Evolutionary conservation across 2,113 vertebrate genomes (phyloP), one percentile per base, ranked within the genome.

Genomic region (Calonectris borealis): DNA sequence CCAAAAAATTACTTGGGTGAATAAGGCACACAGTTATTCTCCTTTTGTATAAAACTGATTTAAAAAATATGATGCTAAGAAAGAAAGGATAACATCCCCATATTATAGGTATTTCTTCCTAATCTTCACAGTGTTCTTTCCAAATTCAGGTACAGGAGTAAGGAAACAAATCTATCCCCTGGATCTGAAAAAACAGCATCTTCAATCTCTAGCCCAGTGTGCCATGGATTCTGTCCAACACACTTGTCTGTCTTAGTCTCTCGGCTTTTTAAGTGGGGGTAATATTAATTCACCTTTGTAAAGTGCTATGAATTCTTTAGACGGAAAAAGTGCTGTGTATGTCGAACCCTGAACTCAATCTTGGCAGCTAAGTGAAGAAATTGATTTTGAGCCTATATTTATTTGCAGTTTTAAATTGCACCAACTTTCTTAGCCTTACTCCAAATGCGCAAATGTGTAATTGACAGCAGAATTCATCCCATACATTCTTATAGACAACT

Each of bases 381-480:
- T 95, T 90, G 84, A 94, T 97, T 95, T 91, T 95, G 38, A 95
- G 66, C 75, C 84, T 88, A 62, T 94, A 93, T 89, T 93, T 97
- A 94, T 97, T 95, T 85, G 58, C 81, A 93, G 75, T 90, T 97
- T 93, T 91, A 95, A 91, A 95, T 91, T 89, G 73, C 77, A 78
- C 38, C 78, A 71, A 95, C 65, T 95, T 96, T 62, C 82, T 94
- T 60, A 85, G 84, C 79, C 71, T 87, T 94, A 62, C 40, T 94
- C 57, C 70, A 85, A 91, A 86, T 73, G 70, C 44, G 73, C 70
- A 87, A 85, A 91, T 16, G 26, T 70, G 26, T 90, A 93, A 95
- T 13, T 87, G 93, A 69, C 46, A 89, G 83, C 66, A 94, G 78
- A 94, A 96, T 91, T 85, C 40, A 72, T 34, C 81, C 70, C 34